Base-by-base conservation (phyloP, 2,797 vertebrate genomes). In the Anableps anableps region DNA sequence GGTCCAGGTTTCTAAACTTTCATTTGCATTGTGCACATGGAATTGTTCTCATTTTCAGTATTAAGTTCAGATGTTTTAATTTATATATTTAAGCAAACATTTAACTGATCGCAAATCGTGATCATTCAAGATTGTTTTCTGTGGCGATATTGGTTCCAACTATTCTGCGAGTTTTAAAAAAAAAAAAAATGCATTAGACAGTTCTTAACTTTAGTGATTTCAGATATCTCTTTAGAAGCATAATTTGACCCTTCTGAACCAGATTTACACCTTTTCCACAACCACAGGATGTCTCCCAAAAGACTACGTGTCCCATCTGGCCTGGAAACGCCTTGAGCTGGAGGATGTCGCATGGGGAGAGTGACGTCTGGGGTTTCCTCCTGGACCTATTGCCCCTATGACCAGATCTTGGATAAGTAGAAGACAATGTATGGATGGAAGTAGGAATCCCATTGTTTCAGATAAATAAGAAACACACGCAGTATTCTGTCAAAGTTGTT, bases 401-500 rank as follows among this genome's bases (percentile, higher is more conserved):
- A 41, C 38, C 38, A 3, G 6, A 41, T 41, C 38, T 41, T 6
- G 38, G 38, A 41, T 41, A 41, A 41, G 38, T 6, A 41, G 38
- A n/a, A 41, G 38, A 41, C 3, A 41, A 41, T 41, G 38, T 3
- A 3, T 41, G 38, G 38, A 41, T 41, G 38, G 38, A 21, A 36
- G 17, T 21, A 31, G 72, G 29, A 34, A 72, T 50, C 6, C 5
- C 45, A 17, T 48, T 4, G 43, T 50, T 48, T 34, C 55, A 47
- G 19, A 60, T 7, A 48, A 29, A 10, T 68, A 43, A 43, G 11
- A 43, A 51, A 16, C 26, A 55, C 76, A 77, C 31, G 45, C 13
- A 58, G 26, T 10, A 11, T 71, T 55, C 48, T 71, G 66, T 78
- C 76, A 78, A 77, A 77, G 50, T 43, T 38, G 64, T 93, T 95